Percentiles rank a stretch among this genome's conserved stretches.
Conservation (phyloP, 2,888 invertebrate genomes). For the Colletes collaris region DNA sequence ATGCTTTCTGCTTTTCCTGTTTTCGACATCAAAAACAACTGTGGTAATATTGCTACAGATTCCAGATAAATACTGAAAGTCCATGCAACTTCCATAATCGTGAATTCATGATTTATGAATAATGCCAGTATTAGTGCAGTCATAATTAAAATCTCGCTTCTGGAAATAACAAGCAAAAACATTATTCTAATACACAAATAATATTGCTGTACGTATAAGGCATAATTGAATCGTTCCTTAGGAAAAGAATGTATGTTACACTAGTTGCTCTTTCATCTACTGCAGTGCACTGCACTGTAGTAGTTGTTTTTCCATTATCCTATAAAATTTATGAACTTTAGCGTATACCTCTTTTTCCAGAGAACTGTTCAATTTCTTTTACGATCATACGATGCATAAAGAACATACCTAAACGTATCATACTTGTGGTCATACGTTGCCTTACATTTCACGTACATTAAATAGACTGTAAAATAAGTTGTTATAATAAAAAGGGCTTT, state of each 20-base stretch:
- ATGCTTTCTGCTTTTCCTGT: constrained; percentile 99
- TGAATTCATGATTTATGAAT: constrained; percentile 97
- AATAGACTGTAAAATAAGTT: constrained; percentile 95
- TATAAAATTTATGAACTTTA: too few relatives aligned
- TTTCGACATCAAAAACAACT: constrained; percentile 98
- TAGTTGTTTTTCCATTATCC: too few relatives aligned
- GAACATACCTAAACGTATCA: constrained; percentile 92
- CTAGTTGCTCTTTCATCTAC: too few relatives aligned
- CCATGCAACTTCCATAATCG: constrained; percentile 98
- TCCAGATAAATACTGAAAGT: constrained; percentile 99
- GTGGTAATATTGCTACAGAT: constrained; percentile 98
- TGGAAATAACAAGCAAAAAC: constrained; percentile 67
- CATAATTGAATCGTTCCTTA: background rate
- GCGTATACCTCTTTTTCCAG: too few relatives aligned
- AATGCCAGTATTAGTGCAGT: constrained; percentile 94
- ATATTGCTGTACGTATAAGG: background rate
- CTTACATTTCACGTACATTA: constrained; percentile 98
- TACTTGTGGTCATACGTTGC: constrained; percentile 99
- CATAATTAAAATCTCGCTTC: constrained; percentile 96
- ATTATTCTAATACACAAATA: background rate
- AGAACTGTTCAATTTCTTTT: too few relatives aligned
- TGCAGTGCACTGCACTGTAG: too few relatives aligned
- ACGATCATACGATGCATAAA: background rate
- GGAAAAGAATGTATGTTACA: too few relatives aligned
- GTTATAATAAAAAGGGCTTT: constrained; percentile 95